Percentiles rank a stretch among this genome's conserved stretches.
Evolutionary conservation across 2,113 vertebrate genomes (phyloP).

Genomic region (Festucalex cinctus): DNA sequence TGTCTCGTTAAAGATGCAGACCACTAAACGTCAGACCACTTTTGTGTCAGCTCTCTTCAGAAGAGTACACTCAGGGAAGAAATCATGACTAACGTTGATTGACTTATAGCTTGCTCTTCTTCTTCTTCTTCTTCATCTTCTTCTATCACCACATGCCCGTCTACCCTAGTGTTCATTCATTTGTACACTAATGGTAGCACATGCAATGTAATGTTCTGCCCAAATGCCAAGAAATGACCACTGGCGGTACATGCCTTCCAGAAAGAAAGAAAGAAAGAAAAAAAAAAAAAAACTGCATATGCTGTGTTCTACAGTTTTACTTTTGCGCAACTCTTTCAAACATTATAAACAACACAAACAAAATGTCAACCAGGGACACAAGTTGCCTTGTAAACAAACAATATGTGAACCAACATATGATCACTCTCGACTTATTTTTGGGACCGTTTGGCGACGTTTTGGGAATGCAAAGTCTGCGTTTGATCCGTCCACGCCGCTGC

Average conservation of each 20-base stretch:
- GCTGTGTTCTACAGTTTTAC: not conserved
- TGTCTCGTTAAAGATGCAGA: constrained; percentile 59
- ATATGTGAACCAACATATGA: not conserved
- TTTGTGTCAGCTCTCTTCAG: constrained; percentile 32
- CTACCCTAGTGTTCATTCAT: not conserved
- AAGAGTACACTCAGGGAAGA: constrained; percentile 3
- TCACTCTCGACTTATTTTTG: not conserved
- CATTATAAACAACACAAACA: not conserved
- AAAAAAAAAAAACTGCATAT: not conserved
- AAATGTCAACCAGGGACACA: not conserved
- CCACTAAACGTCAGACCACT: constrained; percentile 36
- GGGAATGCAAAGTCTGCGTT: not conserved
- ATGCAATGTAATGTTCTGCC: not conserved
- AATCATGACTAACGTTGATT: constrained; percentile 23
- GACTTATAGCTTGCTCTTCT: constrained; percentile 12
- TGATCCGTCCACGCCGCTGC: not conserved
- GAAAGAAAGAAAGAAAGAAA: too few relatives aligned
- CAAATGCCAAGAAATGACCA: not conserved
- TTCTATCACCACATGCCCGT: not conserved
- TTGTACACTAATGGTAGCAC: not conserved
- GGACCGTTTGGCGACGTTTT: not conserved
- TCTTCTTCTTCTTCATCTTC: not conserved
- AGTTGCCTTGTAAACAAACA: constrained; percentile 1
- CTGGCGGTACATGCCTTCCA: not conserved
- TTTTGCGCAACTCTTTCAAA: not conserved